A percentile compares a stretch with the other conserved stretches of the same genome.
Conservation (phyloP, 2,113 vertebrate genomes). For the Anoplopoma fimbria region DNA sequence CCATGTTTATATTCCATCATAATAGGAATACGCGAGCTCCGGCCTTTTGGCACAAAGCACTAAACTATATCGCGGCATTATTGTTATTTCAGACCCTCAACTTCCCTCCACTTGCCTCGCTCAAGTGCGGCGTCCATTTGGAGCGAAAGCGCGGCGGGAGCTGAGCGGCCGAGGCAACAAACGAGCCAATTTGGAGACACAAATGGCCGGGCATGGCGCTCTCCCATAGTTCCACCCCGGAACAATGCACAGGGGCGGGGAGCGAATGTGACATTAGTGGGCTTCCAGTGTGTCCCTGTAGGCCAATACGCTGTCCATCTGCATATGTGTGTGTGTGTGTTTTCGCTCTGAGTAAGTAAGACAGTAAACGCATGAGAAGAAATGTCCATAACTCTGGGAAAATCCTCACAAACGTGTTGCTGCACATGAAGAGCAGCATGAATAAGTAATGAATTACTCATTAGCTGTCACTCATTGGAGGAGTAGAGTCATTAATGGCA, state of each 20-base stretch:
- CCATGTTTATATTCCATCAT: conserved; percentile 10
- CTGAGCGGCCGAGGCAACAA: conserved; percentile 52
- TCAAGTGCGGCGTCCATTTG: conserved; percentile 51
- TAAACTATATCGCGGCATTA: conserved; percentile 23
- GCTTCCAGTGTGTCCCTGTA: conserved; percentile 64
- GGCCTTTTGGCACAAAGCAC: background rate
- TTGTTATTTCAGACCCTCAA: conserved; percentile 40
- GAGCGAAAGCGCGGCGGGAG: conserved; percentile 50
- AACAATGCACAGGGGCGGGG: conserved; percentile 63
- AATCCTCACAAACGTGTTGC: conserved; percentile 39
- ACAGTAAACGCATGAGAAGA: conserved; percentile 42
- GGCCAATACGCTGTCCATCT: conserved; percentile 53
- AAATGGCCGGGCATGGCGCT: conserved; percentile 66
- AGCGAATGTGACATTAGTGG: conserved; percentile 73
- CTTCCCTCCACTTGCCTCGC: conserved; percentile 37
- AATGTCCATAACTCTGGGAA: conserved; percentile 57
- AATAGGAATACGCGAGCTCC: background rate
- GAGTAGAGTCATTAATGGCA: conserved; percentile 50
- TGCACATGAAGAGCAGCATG: conserved; percentile 30
- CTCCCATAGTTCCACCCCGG: conserved; percentile 70
- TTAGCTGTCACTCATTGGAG: conserved; percentile 61
- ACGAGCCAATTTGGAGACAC: conserved; percentile 76
- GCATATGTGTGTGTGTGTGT: conserved; percentile 34
- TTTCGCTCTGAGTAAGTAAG: conserved; percentile 41
- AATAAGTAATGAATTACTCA: conserved; percentile 63